Conservation (phyloP, 2,888 invertebrate genomes). For the Autographa pulchrina region DNA sequence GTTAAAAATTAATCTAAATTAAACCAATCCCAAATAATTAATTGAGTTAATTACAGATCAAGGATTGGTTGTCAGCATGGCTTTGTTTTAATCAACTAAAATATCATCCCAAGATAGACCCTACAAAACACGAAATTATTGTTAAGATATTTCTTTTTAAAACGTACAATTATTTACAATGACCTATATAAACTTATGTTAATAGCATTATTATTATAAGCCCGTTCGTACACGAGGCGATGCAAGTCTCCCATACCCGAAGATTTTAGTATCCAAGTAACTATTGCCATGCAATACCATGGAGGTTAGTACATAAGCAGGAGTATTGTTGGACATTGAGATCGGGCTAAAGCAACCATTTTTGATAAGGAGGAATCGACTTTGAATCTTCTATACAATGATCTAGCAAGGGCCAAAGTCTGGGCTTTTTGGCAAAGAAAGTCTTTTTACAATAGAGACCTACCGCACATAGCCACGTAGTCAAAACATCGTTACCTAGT, state of each 20-base stretch:
- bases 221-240: no score
- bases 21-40: constrained; percentile 32
- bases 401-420: constrained; percentile 23
- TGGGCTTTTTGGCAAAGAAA: not conserved
- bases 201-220: constrained; percentile 7
- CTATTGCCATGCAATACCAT: no score
- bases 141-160: constrained; percentile 9
- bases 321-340: no score
- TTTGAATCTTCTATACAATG: constrained; percentile 32
- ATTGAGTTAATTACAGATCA: constrained; percentile 18
- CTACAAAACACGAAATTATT: constrained; percentile 26
- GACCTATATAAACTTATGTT: constrained; percentile 24
- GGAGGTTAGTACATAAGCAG: no score
- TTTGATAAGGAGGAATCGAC: constrained; percentile 7
- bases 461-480: not conserved
- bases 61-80: not conserved
- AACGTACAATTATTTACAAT: constrained; percentile 33
- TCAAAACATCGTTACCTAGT: not conserved
- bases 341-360: not conserved
- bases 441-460: not conserved
- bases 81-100: constrained; percentile 38
- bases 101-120: constrained; percentile 31
- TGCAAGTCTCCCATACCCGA: no score
- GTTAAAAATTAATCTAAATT: constrained; percentile 4
- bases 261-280: no score